Conservation (phyloP, 2,113 vertebrate species). For the Bungarus multicinctus region DNA sequence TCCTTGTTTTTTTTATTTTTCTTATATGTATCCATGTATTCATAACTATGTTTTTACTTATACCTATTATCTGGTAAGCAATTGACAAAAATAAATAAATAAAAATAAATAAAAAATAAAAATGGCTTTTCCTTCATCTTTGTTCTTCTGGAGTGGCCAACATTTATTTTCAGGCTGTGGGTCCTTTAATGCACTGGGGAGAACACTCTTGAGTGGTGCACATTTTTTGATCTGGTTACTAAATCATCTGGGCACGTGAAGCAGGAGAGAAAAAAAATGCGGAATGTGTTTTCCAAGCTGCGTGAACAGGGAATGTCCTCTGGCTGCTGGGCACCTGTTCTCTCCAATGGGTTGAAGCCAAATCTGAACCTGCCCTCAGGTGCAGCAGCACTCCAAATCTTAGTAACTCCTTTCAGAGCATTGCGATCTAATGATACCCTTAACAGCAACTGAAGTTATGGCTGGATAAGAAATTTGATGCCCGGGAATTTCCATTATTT, state of each 20-base stretch:
- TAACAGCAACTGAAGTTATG: neutral
- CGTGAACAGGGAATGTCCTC: constrained; percentile 60
- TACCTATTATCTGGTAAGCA: no score
- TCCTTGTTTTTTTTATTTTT: no score
- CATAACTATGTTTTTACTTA: no score
- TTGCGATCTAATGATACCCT: neutral
- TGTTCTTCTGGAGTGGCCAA: constrained; percentile 29
- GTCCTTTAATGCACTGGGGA: rapidly evolving
- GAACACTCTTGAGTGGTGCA: neutral
- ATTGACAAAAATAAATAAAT: no score
- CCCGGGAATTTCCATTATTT: neutral
- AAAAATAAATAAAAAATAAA: no score
- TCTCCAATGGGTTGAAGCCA: neutral
- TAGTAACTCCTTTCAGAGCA: neutral
- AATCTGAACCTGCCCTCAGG: neutral
- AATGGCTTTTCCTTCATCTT: constrained; percentile 33
- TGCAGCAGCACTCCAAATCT: neutral
- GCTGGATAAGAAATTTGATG: neutral
- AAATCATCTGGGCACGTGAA: neutral
- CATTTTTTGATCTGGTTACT: neutral
- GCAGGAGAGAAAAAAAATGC: constrained; percentile 15
- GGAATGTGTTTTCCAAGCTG: constrained; percentile 59
- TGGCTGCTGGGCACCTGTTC: constrained; percentile 61
- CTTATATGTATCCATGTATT: no score
- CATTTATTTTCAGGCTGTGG: constrained; percentile 27